Conservation (phyloP, 2,797 vertebrate species). For the Labroides dimidiatus region DNA sequence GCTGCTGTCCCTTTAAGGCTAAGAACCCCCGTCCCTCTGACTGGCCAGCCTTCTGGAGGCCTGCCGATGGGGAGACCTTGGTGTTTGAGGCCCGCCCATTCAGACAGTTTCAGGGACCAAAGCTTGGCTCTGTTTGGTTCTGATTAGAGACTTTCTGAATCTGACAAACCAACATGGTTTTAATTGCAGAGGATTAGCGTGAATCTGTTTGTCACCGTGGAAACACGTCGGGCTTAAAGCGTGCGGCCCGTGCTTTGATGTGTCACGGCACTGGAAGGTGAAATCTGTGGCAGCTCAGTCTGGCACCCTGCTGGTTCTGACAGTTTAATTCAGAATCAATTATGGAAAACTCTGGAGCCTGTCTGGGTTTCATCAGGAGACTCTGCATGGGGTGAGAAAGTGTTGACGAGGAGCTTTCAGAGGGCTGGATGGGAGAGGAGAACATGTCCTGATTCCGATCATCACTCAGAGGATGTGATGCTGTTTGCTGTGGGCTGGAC, state of each 20-base stretch:
- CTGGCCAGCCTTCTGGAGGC: too few relatives aligned
- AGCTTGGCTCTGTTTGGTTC: not conserved
- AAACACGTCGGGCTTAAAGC: conserved; percentile 51
- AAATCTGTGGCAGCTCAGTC: conserved; percentile 52
- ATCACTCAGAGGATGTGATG: not conserved
- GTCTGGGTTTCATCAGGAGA: conserved; percentile 34
- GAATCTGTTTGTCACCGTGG: conserved; percentile 43
- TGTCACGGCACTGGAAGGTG: conserved; percentile 51
- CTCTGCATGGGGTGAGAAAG: conserved; percentile 19
- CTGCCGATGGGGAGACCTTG: too few relatives aligned
- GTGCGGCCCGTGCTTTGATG: conserved; percentile 41
- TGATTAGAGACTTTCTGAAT: conserved; percentile 1
- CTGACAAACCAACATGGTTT: conserved; percentile 27
- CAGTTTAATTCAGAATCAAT: conserved; percentile 62
- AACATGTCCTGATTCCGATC: conserved; percentile 1
- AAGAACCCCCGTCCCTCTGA: too few relatives aligned
- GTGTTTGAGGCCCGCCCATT: too few relatives aligned
- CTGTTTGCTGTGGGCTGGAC: not conserved
- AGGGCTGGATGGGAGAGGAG: conserved; percentile 1
- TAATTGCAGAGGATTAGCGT: conserved; percentile 54
- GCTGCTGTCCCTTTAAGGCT: too few relatives aligned
- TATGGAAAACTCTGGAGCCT: conserved; percentile 50
- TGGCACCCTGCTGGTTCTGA: conserved; percentile 36
- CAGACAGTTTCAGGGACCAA: too few relatives aligned
- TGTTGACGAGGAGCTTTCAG: conserved; percentile 26